A percentile compares a stretch with the other conserved stretches of the same genome.
These are phyloP conservation scores for Trichonephila clavata DNA, from an alignment of 1,140 invertebrate species.

Conservation along the genomic window DNA sequence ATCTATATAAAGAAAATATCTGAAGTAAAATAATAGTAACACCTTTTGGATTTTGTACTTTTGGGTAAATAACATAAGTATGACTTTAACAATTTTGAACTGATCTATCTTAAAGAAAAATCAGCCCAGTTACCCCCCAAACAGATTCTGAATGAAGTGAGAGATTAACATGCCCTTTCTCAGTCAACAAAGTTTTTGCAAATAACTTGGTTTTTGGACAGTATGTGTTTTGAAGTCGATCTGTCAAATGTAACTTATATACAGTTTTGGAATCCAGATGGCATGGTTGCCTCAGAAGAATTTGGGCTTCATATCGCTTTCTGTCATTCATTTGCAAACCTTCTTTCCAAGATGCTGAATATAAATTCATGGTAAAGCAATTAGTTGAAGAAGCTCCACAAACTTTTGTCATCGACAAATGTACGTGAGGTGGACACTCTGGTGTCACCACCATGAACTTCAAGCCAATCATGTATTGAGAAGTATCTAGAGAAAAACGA, in stretches of 20 bases:
- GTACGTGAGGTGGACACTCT: not conserved
- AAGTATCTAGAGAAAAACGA: conserved; percentile 21
- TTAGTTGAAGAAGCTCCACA: not conserved
- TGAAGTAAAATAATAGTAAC: not conserved
- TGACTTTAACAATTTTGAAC: not conserved
- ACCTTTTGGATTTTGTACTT: not conserved
- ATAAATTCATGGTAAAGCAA: conserved; percentile 9
- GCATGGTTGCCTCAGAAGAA: conserved; percentile 9
- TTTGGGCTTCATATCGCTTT: conserved; percentile 13
- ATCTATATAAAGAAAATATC: not conserved
- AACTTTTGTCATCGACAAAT: not conserved
- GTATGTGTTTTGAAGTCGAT: not conserved
- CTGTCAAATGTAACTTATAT: not conserved
- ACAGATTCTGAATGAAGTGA: conserved; percentile 45
- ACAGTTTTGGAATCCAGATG: conserved; percentile 20
- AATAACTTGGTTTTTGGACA: conserved; percentile 21
- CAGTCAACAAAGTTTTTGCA: conserved; percentile 3
- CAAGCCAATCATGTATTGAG: conserved; percentile 15
- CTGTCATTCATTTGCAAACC: conserved; percentile 20
- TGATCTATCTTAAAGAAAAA: conserved; percentile 41
- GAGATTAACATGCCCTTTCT: conserved; percentile 35
- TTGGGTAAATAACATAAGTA: not conserved
- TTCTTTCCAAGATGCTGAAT: conserved; percentile 39
- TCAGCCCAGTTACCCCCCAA: conserved; percentile 29
- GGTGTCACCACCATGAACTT: conserved; percentile 15